Percentiles rank a stretch among this genome's conserved stretches.
These are phyloP conservation scores for Lepus oiostolus DNA, from an alignment of 2,797 vertebrate species.

Conservation along the genomic window DNA sequence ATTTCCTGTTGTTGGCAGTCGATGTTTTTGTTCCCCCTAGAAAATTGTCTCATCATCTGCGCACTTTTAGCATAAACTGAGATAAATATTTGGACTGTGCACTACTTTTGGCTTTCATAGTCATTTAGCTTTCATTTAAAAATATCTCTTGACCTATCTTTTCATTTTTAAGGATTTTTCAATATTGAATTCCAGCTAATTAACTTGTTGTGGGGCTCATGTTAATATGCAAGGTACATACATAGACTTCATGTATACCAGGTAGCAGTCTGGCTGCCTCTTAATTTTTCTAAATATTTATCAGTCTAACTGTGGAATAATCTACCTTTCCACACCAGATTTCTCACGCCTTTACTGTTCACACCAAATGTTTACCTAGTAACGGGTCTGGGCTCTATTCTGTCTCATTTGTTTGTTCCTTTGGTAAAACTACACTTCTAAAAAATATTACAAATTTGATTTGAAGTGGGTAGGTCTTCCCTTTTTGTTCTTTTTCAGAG, in stretches of 20 bases:
- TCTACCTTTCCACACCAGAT: neutral
- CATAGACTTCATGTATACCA: neutral
- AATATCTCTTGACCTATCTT: neutral
- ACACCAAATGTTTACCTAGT: neutral
- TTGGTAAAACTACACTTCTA: neutral
- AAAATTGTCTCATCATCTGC: neutral
- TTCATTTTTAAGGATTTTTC: constrained; percentile 24
- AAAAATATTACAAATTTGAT: neutral
- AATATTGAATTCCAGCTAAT: neutral
- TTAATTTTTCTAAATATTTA: constrained; percentile 11
- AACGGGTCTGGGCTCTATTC: neutral
- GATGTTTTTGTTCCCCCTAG: neutral
- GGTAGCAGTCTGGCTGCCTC: neutral
- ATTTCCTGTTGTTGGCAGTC: neutral
- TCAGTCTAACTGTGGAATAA: neutral
- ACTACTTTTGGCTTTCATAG: neutral
- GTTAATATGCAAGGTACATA: neutral
- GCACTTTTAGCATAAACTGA: neutral
- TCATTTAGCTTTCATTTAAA: neutral
- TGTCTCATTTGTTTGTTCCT: neutral
- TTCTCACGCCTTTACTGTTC: neutral
- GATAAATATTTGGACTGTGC: neutral
- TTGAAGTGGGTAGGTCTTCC: neutral
- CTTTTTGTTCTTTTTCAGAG: constrained; percentile 8
- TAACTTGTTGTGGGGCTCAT: neutral